Conservation (phyloP, 2,113 vertebrate genomes). For the Eleginops maclovinus region DNA sequence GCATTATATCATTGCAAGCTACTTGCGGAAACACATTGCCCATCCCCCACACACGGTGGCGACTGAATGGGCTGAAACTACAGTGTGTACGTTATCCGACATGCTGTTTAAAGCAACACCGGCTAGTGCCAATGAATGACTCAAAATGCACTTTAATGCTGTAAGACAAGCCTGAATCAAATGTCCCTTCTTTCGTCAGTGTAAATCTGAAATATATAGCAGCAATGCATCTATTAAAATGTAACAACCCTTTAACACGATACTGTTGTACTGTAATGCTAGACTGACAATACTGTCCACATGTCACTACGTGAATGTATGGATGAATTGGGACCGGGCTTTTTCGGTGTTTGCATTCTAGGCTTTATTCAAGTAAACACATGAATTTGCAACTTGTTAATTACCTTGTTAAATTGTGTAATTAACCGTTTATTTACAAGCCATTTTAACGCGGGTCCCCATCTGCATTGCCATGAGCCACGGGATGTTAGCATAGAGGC, state of each 20-base stretch:
- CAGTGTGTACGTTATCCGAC: conserved; percentile 24
- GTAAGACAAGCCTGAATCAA: neutral
- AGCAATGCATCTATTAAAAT: neutral
- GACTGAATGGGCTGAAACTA: conserved; percentile 36
- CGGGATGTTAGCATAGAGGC: conserved; percentile 39
- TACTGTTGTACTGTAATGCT: neutral
- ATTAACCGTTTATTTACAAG: neutral
- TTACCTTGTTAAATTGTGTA: rapidly evolving
- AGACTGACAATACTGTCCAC: conserved; percentile 40
- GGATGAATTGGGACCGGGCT: neutral
- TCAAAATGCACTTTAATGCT: neutral
- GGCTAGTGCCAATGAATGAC: neutral
- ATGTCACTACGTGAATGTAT: conserved; percentile 43
- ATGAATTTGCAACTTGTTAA: rapidly evolving
- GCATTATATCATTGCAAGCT: conserved; percentile 22
- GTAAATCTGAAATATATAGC: neutral
- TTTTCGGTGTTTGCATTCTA: neutral
- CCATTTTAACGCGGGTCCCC: neutral
- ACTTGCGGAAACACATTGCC: conserved; percentile 32
- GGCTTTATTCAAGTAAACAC: neutral
- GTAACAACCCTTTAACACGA: neutral
- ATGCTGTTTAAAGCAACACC: neutral
- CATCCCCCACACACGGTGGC: conserved; percentile 46
- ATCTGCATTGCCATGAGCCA: neutral
- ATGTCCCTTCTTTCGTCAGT: rapidly evolving